Percentiles rank a stretch among this genome's conserved stretches.
These are phyloP conservation scores for Artemia sinica DNA, from an alignment of 2,888 invertebrate genomes.

Conservation along the genomic window DNA sequence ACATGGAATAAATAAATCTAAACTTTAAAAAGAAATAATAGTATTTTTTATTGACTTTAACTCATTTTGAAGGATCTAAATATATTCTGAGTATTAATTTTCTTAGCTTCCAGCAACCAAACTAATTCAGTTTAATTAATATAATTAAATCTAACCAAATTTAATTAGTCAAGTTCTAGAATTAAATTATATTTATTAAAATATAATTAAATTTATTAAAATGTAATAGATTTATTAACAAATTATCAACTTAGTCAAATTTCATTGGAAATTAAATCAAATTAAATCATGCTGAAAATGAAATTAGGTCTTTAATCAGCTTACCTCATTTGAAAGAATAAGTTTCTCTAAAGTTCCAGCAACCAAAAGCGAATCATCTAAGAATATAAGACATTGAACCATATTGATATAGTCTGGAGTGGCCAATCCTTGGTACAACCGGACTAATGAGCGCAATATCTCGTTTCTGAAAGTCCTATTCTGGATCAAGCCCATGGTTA, in stretches of 20 bases:
- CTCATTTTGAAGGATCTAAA: no score
- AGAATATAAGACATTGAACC: constrained; percentile 90
- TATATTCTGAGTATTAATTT: no score
- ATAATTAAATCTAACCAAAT: no score
- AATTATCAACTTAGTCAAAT: constrained; percentile 14
- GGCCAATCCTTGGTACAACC: constrained; percentile 66
- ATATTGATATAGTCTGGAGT: constrained; percentile 95
- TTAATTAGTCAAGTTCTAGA: no score
- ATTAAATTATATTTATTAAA: no score
- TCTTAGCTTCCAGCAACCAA: no score
- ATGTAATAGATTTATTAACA: no score
- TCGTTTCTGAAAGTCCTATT: constrained; percentile 81
- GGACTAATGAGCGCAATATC: constrained; percentile 71
- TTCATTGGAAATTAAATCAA: constrained; percentile 14
- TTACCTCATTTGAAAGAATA: constrained; percentile 50
- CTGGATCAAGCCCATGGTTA: constrained; percentile 88
- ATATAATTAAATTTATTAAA: no score
- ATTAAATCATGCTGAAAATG: background rate
- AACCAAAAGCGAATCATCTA: constrained; percentile 81
- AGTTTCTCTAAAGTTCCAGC: constrained; percentile 81
- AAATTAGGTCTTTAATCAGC: constrained; percentile 15
- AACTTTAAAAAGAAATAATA: no score
- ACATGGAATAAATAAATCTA: no score
- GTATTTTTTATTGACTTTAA: no score
- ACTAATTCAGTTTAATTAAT: no score